These are phyloP conservation scores for Gryllus longicercus DNA, from an alignment of 2,888 invertebrate genomes.

Conservation along the genomic window DNA sequence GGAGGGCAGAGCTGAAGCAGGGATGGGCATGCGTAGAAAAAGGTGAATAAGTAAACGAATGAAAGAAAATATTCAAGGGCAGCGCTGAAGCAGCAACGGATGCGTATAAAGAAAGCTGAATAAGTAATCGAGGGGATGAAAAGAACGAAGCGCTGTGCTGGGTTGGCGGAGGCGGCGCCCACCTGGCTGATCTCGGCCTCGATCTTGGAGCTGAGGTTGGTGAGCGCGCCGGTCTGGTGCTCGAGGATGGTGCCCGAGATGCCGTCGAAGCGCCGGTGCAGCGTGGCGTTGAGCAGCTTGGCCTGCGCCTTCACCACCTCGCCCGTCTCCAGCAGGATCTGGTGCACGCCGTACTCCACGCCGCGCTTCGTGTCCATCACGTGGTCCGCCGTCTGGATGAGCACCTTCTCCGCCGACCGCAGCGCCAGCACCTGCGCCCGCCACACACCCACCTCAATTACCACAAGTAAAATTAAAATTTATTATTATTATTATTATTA, in stretches of 20 bases:
- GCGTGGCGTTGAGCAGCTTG: slow-evolving; percentile 61
- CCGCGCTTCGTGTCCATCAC: slow-evolving; percentile 79
- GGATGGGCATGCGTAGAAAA: too few species aligned
- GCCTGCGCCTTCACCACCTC: slow-evolving; percentile 65
- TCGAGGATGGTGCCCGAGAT: slow-evolving; percentile 66
- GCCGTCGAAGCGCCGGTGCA: slow-evolving; percentile 65
- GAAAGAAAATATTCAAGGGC: too few species aligned
- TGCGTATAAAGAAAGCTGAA: too few species aligned
- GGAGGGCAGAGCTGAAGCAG: too few species aligned
- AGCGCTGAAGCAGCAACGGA: too few species aligned
- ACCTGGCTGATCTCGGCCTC: slow-evolving; percentile 73
- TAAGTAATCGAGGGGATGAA: too few species aligned
- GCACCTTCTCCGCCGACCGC: slow-evolving; percentile 70
- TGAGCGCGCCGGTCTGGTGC: slow-evolving; percentile 67
- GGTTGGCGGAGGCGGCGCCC: too few species aligned
- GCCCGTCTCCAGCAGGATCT: slow-evolving; percentile 71
- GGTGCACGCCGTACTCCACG: slow-evolving; percentile 79
- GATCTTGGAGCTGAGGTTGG: slow-evolving; percentile 71
- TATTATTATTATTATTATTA: too few species aligned
- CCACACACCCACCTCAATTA: too few species aligned
- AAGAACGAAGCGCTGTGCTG: too few species aligned
- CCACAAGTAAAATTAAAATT: too few species aligned
- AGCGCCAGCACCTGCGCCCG: slow-evolving; percentile 53
- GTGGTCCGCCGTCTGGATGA: slow-evolving; percentile 79
- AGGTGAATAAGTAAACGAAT: too few species aligned